phyloP scores from a whole-genome alignment of 2,888 invertebrate genomes.

The Dynastes maya region DNA sequence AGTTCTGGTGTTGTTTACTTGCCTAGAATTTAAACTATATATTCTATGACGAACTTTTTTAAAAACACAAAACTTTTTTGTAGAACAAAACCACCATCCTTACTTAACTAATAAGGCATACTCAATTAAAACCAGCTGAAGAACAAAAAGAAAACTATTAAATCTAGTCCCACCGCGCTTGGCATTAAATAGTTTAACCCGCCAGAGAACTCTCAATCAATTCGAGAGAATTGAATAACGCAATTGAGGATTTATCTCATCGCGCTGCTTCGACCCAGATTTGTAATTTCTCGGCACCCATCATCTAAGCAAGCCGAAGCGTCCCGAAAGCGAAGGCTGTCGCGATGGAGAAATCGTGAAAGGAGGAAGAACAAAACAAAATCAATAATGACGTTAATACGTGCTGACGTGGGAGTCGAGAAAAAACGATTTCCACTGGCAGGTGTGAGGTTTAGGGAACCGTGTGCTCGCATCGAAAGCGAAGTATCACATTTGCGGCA shows the following conservation, averaged over 20 bases:
- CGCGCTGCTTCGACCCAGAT: slow-evolving; percentile 3
- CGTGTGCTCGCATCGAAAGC: slow-evolving; percentile 15
- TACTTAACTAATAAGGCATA: too few relatives aligned
- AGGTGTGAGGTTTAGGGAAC: slow-evolving; percentile 16
- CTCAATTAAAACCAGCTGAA: too few relatives aligned
- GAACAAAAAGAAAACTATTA: too few relatives aligned
- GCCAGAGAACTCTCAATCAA: background rate
- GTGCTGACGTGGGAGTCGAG: slow-evolving; percentile 13
- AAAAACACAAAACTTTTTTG: too few relatives aligned
- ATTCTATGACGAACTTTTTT: too few relatives aligned
- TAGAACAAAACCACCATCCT: too few relatives aligned
- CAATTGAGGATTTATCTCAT: slow-evolving; percentile 25
- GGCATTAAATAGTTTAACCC: background rate
- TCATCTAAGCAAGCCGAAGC: background rate
- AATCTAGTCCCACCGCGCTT: background rate
- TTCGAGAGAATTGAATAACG: slow-evolving; percentile 18
- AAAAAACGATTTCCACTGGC: slow-evolving; percentile 22
- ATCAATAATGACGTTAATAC: slow-evolving; percentile 33
- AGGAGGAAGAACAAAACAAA: slow-evolving; percentile 27
- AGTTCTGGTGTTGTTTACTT: too few relatives aligned
- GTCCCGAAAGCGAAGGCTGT: background rate
- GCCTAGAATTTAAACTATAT: too few relatives aligned
- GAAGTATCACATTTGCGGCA: slow-evolving; percentile 15
- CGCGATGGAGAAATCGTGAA: background rate
- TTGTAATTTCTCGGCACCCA: slow-evolving; percentile 9